Conservation (phyloP, 2,888 invertebrate genomes). For the Drosophila birchii region DNA sequence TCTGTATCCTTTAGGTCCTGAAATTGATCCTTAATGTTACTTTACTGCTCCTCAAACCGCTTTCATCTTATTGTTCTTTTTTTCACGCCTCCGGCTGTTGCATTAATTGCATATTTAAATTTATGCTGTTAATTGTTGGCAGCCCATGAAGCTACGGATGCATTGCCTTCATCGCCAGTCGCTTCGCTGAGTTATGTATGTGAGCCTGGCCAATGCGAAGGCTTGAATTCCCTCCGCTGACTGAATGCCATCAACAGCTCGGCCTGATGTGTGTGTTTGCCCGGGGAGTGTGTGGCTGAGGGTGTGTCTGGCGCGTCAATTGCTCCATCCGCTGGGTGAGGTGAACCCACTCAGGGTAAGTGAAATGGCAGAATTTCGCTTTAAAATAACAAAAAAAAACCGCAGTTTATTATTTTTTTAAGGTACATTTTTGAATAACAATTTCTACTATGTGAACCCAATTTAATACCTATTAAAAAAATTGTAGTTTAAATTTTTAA, state of each 20-base stretch:
- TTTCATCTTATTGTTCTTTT: constrained; percentile 34
- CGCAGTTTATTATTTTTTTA: too few species aligned
- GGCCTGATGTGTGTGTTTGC: constrained; percentile 19
- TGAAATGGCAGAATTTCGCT: constrained; percentile 20
- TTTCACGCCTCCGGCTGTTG: constrained; percentile 72
- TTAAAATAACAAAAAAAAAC: constrained; percentile 4
- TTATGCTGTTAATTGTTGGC: constrained; percentile 77
- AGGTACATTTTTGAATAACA: too few species aligned
- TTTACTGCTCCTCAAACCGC: neutral
- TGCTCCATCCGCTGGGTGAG: constrained; percentile 13
- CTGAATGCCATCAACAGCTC: constrained; percentile 43
- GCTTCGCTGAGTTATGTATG: constrained; percentile 45
- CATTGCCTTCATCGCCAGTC: constrained; percentile 48
- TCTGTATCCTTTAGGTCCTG: neutral
- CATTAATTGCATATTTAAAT: constrained; percentile 82
- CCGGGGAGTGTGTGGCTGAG: constrained; percentile 1
- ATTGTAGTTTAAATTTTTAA: too few species aligned
- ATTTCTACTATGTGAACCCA: too few species aligned
- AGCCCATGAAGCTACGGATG: constrained; percentile 45
- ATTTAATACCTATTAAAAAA: too few species aligned
- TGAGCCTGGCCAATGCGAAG: constrained; percentile 31
- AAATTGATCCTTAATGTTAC: neutral
- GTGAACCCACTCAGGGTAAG: neutral
- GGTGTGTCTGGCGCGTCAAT: constrained; percentile 41
- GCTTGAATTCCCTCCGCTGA: constrained; percentile 33